These are phyloP conservation scores for Nipponia nippon DNA, from an alignment of 2,113 vertebrate species.

Conservation along the genomic window DNA sequence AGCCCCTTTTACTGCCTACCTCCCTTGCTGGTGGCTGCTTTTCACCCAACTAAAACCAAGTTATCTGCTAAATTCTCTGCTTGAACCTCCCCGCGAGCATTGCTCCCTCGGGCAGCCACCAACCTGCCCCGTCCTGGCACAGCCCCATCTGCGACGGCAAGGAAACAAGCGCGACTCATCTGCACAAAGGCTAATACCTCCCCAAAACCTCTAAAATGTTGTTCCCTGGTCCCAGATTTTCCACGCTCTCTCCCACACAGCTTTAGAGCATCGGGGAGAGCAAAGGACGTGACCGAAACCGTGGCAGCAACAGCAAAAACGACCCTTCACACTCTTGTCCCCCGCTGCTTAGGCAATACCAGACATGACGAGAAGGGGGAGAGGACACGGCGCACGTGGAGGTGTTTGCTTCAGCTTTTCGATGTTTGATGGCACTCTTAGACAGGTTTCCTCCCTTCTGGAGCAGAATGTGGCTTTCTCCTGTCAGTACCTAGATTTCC, in stretches of 20 bases:
- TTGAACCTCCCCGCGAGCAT: neutral
- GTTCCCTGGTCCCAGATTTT: neutral
- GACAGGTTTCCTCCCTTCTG: neutral
- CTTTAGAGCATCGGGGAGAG: neutral
- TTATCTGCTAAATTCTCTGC: neutral
- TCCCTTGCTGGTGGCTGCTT: neutral
- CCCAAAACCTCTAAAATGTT: neutral
- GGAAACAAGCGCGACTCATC: accelerated
- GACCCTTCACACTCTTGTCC: neutral
- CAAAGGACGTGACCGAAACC: neutral
- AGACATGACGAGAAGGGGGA: accelerated
- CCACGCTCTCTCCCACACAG: accelerated
- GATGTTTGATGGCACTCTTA: neutral
- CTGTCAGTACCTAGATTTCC: neutral
- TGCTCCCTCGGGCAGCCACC: neutral
- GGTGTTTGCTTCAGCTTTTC: neutral
- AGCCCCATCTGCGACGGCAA: accelerated
- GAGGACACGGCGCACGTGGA: neutral
- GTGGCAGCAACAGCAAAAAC: neutral
- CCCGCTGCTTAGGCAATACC: neutral
- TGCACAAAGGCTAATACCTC: neutral
- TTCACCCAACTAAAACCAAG: neutral
- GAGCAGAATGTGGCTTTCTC: neutral
- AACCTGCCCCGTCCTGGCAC: accelerated
- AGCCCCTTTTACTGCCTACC: neutral